Evolutionary conservation across 2,888 invertebrate genomes (phyloP).

Genomic region (Cephalotes varians): DNA sequence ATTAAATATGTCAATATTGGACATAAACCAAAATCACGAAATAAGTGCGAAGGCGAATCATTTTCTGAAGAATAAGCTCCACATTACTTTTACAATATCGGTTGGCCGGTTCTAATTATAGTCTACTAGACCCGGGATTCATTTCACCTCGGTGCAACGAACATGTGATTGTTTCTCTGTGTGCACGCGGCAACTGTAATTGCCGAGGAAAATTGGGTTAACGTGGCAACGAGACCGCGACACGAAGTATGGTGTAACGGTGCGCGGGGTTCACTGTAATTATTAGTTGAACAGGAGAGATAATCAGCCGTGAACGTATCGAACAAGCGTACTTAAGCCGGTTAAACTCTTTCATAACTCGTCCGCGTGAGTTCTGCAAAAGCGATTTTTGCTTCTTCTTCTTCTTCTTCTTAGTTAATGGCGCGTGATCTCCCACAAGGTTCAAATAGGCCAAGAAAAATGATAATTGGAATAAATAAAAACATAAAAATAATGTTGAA

Average conservation of each 20-base stretch:
- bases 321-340: slow-evolving; percentile 61
- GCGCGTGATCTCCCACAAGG: no score
- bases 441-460: no score
- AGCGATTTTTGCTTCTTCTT: no score
- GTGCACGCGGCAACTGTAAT: slow-evolving; percentile 70
- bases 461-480: no score
- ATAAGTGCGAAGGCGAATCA: not conserved
- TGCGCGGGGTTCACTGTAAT: slow-evolving; percentile 63
- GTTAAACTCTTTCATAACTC: slow-evolving; percentile 53
- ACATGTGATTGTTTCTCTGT: slow-evolving; percentile 69
- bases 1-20: not conserved
- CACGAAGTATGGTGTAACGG: slow-evolving; percentile 72
- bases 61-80: not conserved
- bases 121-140: slow-evolving; percentile 56
- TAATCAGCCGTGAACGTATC: slow-evolving; percentile 68
- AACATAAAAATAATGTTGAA: no score
- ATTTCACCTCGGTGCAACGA: slow-evolving; percentile 44
- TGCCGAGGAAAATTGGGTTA: slow-evolving; percentile 74
- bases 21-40: not conserved
- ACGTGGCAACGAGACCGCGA: slow-evolving; percentile 69
- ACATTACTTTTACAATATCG: not conserved
- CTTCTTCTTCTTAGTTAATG: no score
- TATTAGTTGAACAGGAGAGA: slow-evolving; percentile 72
- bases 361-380: slow-evolving; percentile 22
- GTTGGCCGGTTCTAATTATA: slow-evolving; percentile 22